Evolutionary conservation across 2,797 vertebrate genomes (phyloP).

Genomic region (Numenius phaeopus): DNA sequence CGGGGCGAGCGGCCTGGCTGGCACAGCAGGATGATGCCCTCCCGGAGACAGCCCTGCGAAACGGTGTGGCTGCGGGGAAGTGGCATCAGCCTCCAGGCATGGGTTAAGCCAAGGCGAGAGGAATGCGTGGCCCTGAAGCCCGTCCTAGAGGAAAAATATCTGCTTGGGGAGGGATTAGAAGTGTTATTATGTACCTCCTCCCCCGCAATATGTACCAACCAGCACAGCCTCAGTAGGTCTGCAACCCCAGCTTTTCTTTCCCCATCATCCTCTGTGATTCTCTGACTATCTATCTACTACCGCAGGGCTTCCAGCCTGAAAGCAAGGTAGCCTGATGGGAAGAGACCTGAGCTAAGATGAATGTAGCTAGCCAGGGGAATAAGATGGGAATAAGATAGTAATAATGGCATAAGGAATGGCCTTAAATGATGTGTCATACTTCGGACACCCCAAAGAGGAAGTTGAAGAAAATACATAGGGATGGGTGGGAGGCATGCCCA

Average conservation of each 20-base stretch:
- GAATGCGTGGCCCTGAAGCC: background rate
- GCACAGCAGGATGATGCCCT: background rate
- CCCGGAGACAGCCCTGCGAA: background rate
- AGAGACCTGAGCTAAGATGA: background rate
- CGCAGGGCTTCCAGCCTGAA: background rate
- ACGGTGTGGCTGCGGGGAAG: background rate
- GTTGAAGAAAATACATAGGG: background rate
- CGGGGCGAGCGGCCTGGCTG: rapidly evolving
- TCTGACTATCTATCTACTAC: background rate
- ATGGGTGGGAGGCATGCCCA: background rate
- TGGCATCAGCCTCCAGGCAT: background rate
- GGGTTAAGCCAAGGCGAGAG: background rate
- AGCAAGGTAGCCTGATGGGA: background rate
- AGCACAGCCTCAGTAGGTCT: background rate
- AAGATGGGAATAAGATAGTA: background rate
- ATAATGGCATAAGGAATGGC: background rate
- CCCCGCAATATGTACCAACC: rapidly evolving
- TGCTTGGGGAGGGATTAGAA: background rate
- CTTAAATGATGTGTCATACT: background rate
- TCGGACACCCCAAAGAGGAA: background rate
- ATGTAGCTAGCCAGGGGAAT: background rate
- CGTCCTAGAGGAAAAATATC: background rate
- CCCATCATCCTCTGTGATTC: background rate
- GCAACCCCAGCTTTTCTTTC: background rate
- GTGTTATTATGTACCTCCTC: background rate